These are phyloP conservation scores for Smithornis capensis DNA, from an alignment of 2,113 vertebrate genomes.

Conservation along the genomic window DNA sequence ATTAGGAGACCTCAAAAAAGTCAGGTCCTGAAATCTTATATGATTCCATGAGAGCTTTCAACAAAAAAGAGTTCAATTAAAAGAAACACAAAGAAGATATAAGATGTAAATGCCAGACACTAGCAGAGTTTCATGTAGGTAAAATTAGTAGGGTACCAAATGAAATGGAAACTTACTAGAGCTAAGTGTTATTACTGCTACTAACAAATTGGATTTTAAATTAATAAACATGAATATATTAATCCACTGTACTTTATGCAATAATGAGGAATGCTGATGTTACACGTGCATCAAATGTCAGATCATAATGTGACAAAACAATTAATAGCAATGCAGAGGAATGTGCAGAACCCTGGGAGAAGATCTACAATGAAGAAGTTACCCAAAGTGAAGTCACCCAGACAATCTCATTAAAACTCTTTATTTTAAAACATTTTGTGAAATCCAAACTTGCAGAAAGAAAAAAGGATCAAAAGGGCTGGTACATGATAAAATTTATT, in stretches of 20 bases:
- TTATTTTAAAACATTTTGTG: not conserved
- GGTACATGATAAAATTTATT: not conserved
- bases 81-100: not conserved
- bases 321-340: not conserved
- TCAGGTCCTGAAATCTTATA: not conserved
- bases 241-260: not conserved
- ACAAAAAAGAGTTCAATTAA: not conserved
- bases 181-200: slow-evolving; percentile 39
- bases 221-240: slow-evolving; percentile 64
- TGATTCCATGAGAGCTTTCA: not conserved
- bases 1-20: not conserved
- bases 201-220: slow-evolving; percentile 46
- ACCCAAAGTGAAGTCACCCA: not conserved
- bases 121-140: slow-evolving; percentile 9
- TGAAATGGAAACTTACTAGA: slow-evolving; percentile 59
- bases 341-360: not conserved
- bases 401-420: not conserved
- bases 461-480: not conserved
- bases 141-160: slow-evolving; percentile 52
- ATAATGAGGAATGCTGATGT: not conserved
- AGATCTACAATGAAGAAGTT: not conserved
- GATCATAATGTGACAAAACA: not conserved
- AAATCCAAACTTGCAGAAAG: not conserved
- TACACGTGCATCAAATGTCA: slow-evolving; percentile 3
- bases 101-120: slow-evolving; percentile 6